A percentile compares a stretch with the other conserved stretches of the same genome.
phyloP scores from a whole-genome alignment of 2,888 invertebrate species.

The Biston betularia region DNA sequence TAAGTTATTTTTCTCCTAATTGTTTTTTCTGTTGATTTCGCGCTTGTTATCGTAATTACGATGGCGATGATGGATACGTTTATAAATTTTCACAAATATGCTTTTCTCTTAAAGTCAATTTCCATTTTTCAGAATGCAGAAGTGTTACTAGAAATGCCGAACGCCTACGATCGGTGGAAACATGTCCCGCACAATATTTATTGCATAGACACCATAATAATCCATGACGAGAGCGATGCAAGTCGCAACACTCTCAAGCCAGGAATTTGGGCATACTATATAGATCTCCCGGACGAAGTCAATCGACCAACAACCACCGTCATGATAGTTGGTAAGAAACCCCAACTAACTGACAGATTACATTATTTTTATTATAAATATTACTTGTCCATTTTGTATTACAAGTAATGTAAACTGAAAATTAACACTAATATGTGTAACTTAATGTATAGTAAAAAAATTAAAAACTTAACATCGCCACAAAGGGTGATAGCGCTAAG shows the following conservation, averaged over 20 bases:
- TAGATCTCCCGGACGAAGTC: neutral
- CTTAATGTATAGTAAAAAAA: no score
- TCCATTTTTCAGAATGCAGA: neutral
- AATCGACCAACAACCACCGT: neutral
- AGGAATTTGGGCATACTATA: neutral
- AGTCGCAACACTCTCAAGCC: neutral
- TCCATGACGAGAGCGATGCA: neutral
- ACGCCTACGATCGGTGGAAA: neutral
- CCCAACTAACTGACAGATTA: neutral
- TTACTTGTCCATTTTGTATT: no score
- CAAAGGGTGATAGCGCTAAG: no score
- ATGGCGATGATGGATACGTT: no score
- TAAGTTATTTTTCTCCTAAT: no score
- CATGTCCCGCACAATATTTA: neutral
- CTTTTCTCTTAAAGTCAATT: neutral
- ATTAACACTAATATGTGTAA: no score
- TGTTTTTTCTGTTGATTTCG: no score
- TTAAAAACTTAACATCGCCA: no score
- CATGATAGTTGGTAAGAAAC: slow-evolving; percentile 3
- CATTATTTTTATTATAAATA: no score
- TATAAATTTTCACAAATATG: no score
- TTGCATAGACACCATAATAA: slow-evolving; percentile 1
- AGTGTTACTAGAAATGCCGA: neutral
- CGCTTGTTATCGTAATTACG: no score
- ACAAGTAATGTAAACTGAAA: no score